Evolutionary conservation across 2,113 vertebrate genomes (phyloP).

Genomic region (Cairina moschata): DNA sequence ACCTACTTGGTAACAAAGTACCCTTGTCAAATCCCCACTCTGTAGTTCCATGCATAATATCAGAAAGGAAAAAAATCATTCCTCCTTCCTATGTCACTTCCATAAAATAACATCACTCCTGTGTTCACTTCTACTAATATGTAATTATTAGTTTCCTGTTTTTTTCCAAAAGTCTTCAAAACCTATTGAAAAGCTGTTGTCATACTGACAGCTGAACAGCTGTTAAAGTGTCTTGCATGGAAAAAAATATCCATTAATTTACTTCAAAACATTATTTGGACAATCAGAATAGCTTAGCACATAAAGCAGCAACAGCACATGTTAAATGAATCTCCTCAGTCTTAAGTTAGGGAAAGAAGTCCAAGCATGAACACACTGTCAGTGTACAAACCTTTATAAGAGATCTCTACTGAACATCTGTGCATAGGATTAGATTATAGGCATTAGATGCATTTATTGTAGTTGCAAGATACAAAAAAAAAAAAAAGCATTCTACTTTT

Average conservation of each 20-base stretch:
- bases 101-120: neutral
- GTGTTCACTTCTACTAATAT: neutral
- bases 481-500: neutral
- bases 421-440: neutral
- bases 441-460: neutral
- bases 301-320: neutral
- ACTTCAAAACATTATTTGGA: neutral
- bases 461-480: neutral
- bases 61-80: neutral
- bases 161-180: neutral
- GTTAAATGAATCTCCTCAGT: neutral
- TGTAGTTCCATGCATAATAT: neutral
- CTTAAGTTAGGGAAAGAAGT: neutral
- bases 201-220: accelerated
- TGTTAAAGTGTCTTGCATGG: neutral
- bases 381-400: neutral
- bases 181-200: neutral
- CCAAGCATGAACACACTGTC: neutral
- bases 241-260: neutral
- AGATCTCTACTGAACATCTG: neutral
- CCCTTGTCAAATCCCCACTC: neutral
- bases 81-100: neutral
- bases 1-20: neutral
- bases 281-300: neutral
- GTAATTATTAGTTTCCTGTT: neutral